Evolutionary conservation across 30 jellyfish, hydroid and myxozoan genomes (phyloP).

Genomic region (Cassiopea xamachana): DNA sequence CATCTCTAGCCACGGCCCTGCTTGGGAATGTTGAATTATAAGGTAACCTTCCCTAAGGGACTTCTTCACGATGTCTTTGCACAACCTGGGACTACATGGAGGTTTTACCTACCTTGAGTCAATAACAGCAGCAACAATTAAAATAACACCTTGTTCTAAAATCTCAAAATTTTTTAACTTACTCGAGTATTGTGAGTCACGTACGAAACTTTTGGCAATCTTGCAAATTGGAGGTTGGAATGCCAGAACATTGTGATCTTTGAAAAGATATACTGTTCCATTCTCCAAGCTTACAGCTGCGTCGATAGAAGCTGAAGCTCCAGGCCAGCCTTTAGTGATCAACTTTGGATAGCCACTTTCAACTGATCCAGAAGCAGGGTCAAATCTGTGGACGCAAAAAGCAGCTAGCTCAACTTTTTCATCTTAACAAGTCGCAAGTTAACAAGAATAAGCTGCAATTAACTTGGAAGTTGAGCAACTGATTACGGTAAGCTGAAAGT

Average conservation of each 20-base stretch:
- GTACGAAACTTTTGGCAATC: neutral
- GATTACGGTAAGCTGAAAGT: too few species aligned
- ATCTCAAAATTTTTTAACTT: too few species aligned
- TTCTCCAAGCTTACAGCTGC: slow-evolving; percentile 56
- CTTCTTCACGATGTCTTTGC: too few species aligned
- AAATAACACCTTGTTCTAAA: too few species aligned
- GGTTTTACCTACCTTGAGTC: too few species aligned
- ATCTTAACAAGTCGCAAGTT: neutral
- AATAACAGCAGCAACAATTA: too few species aligned
- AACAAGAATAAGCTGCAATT: neutral
- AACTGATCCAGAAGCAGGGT: slow-evolving; percentile 4
- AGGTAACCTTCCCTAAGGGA: too few species aligned
- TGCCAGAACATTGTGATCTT: slow-evolving; percentile 1
- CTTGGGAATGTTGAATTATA: too few species aligned
- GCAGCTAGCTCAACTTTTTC: neutral
- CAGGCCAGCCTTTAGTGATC: slow-evolving; percentile 39
- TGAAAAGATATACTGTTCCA: slow-evolving; percentile 51
- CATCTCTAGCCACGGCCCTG: too few species aligned
- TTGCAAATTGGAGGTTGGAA: slow-evolving; percentile 59
- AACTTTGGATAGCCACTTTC: slow-evolving; percentile 54
- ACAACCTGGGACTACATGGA: too few species aligned
- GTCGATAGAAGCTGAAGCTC: slow-evolving; percentile 38
- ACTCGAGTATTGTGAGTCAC: neutral
- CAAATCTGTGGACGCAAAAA: slow-evolving; percentile 6
- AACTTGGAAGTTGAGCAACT: too few species aligned